Base-by-base conservation (phyloP, 2,888 invertebrate genomes). In the Rhopalosiphum nymphaeae region DNA sequence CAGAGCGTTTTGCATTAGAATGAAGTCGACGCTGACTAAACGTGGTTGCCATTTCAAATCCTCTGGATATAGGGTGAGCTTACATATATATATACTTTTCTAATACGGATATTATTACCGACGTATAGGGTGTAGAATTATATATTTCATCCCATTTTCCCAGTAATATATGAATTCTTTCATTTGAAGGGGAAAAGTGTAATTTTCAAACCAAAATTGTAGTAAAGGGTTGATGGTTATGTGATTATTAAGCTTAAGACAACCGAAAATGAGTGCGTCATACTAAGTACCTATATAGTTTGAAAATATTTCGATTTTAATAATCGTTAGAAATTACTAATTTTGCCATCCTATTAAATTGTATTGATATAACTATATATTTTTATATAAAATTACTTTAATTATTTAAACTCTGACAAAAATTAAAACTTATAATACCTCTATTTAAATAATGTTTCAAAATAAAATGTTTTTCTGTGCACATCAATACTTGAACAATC, bases 21-120 rank as follows among this genome's bases (percentile, higher is more conserved):
- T 99, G 99, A 99, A 99, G 96, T 99, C 99, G 94, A 99, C 99
- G 0, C 97, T 99, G 95, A 99, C 99, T 91, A 99, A 99, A 96
- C 97, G 99, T 95, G 99, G 99, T 94, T 99, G 99, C 96, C 99
- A 99, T 96, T 99, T 99, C 96, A 99, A 99, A 96, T 98, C 98
- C 84, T 99, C 98, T 95, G 99, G 99, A 96, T 99, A 98, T 96
- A 97, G 99, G 97, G 99, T 99, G 97, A 97, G 98, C 96, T 49
- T 57, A 57, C n/a, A 57, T 44, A 61, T 61, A 61, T 61, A 46
- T 29, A 44, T 44, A 57, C 16, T 44, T 87, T 78, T 92, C 61
- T 93, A 93, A 89, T 85, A 93, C 89, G 44, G 53, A 78, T 78
- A 93, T 93, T 92, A 92, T 92, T 92, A 92, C 42, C n/a, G 10